Base-by-base conservation (phyloP, 1,140 invertebrate genomes). In the Augochlora pura region DNA sequence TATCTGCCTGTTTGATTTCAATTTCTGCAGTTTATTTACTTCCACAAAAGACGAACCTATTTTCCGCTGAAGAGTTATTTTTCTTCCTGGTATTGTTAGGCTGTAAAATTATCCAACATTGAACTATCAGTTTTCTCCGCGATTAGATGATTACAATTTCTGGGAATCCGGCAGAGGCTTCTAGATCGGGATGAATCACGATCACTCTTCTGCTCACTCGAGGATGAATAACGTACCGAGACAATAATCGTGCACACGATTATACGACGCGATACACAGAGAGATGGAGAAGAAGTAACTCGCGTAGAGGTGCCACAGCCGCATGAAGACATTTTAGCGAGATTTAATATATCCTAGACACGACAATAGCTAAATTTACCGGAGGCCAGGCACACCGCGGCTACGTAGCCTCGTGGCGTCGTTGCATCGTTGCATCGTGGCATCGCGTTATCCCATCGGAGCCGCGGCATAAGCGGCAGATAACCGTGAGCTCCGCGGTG, bases 291-390 rank as follows among this genome's bases (percentile, higher is more conserved):
- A 14, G 49, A 18, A 16, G 18, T 18, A 8, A 5, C 16, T 49
- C 16, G 42, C 66, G 25, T 62, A 21, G 65, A n/a, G 21, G 12
- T 18, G 7, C 6, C 49, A 12, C 42, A 39, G 25, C 77, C 70
- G 75, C 79, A 85, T 85, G 67, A 80, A 86, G 78, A 84, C 84
- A 69, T 84, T 86, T 85, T 84, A 84, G 87, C 85, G 74, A 85
- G 79, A 87, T 86, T 88, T 88, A 87, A 87, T 88, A 87, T 86
- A 88, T 81, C 76, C 82, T 77, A 70, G 78, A 46, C 60, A 84
- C 77, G 86, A 87, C 87, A 87, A 88, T 88, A 83, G 80, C 83
- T 87, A 88, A 88, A 88, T 88, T 88, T 88, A 87, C 70, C 86
- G 60, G 77, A 77, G 67, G 77, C 66, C 76, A 59, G 66, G 59